These are phyloP conservation scores for Panthera uncia DNA, from an alignment of 2,113 vertebrate genomes.

Conservation along the genomic window DNA sequence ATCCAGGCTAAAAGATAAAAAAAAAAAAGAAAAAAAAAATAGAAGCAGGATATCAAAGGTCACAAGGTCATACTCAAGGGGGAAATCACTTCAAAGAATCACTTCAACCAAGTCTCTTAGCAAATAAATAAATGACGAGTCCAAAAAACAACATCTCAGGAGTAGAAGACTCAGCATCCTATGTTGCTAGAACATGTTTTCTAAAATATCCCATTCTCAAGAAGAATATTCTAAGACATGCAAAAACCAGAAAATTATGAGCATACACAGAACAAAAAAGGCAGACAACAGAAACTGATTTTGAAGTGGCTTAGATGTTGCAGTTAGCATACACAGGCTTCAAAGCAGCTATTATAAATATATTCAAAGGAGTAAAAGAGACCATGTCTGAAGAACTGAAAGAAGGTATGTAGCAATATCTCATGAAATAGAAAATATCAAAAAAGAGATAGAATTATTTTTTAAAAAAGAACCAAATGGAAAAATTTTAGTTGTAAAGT, in stretches of 20 bases:
- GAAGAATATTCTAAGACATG: not conserved
- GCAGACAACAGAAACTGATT: not conserved
- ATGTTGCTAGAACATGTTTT: not conserved
- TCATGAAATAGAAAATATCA: not conserved
- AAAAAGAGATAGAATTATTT: not conserved
- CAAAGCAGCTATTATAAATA: not conserved
- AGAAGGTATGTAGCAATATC: not conserved
- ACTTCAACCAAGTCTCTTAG: not conserved
- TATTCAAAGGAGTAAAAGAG: conserved; percentile 9
- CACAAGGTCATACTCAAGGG: not conserved
- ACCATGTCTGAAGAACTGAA: not conserved
- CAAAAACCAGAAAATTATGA: not conserved
- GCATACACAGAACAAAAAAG: not conserved
- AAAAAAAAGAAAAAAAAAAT: not conserved
- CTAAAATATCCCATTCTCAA: not conserved
- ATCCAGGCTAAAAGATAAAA: not conserved
- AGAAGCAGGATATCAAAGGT: not conserved
- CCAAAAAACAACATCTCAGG: not conserved
- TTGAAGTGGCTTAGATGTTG: not conserved
- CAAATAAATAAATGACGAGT: not conserved
- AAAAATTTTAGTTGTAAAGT: not conserved
- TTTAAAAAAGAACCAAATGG: not conserved
- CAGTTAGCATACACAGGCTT: not conserved
- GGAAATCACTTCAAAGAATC: not conserved
- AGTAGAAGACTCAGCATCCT: not conserved